Percentiles rank a stretch among this genome's conserved stretches.
Evolutionary conservation across 2,113 vertebrate species (phyloP).

Genomic region (Gavia stellata): DNA sequence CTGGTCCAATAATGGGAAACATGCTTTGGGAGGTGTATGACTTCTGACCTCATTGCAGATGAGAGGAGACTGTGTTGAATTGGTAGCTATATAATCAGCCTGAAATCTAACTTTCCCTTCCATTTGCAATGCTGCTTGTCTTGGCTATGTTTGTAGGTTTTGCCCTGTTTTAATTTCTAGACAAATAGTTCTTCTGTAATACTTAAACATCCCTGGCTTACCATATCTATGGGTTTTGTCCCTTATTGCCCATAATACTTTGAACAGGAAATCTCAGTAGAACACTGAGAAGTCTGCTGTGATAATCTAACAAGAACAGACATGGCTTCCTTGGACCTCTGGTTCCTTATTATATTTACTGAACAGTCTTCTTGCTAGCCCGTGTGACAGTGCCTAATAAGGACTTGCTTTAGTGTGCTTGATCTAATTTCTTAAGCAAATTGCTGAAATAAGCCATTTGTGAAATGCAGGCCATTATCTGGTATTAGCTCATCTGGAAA

Average conservation of each 20-base stretch:
- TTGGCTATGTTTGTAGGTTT: not conserved
- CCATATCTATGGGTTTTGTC: not conserved
- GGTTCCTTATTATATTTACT: constrained; percentile 8
- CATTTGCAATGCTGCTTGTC: not conserved
- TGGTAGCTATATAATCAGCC: not conserved
- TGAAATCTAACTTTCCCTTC: not conserved
- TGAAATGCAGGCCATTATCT: constrained; percentile 25
- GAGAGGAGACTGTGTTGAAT: not conserved
- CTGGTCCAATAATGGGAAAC: not conserved
- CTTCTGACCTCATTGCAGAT: not conserved
- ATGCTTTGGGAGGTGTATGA: not conserved
- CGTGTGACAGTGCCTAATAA: not conserved
- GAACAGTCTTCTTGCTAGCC: not conserved
- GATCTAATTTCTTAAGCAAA: constrained; percentile 48
- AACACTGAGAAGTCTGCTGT: not conserved
- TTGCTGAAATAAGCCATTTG: constrained; percentile 27
- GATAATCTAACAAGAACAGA: not conserved
- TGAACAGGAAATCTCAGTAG: not conserved
- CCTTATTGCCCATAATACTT: not conserved
- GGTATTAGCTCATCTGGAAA: constrained; percentile 47
- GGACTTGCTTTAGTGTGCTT: not conserved
- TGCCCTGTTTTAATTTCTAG: not conserved
- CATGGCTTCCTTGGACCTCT: not conserved
- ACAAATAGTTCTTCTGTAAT: not conserved
- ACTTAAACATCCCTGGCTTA: not conserved